Evolutionary conservation across 2,888 invertebrate species (phyloP).

Genomic region (Leptopilina myrica): DNA sequence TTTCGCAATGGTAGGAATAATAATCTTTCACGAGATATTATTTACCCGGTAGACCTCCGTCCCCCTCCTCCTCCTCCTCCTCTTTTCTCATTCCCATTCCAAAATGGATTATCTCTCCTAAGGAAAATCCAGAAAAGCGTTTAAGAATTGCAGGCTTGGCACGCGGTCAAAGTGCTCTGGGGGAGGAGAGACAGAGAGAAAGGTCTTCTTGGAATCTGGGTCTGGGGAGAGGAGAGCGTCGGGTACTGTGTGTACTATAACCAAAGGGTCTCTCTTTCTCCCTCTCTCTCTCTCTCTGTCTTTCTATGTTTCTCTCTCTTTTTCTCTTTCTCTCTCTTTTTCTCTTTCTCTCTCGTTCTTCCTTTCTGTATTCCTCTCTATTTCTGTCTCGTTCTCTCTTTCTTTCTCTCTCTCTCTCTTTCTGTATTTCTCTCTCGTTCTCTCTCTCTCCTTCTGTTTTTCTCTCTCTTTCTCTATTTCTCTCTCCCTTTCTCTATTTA

Average conservation of each 20-base stretch:
- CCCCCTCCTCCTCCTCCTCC: not conserved
- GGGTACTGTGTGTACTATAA: not conserved
- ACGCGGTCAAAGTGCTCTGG: slow-evolving; percentile 51
- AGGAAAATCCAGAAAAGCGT: slow-evolving; percentile 32
- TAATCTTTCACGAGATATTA: slow-evolving; percentile 7
- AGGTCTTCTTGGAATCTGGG: slow-evolving; percentile 50
- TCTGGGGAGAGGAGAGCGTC: slow-evolving; percentile 30
- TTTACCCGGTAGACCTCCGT: not conserved
- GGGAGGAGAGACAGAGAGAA: not conserved
- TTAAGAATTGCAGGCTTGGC: slow-evolving; percentile 48
- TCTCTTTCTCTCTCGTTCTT: too few species aligned
- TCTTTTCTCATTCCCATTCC: not conserved
- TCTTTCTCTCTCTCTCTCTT: too few species aligned
- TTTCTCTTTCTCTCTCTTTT: too few species aligned
- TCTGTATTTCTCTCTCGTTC: too few species aligned
- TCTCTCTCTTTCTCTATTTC: too few species aligned
- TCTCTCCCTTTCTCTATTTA: too few species aligned
- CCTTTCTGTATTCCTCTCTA: too few species aligned
- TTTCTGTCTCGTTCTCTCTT: too few species aligned
- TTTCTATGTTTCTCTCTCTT: too few species aligned
- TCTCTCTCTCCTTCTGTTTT: too few species aligned
- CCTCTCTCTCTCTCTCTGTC: too few species aligned
- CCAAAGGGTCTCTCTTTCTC: not conserved
- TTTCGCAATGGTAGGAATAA: not conserved
- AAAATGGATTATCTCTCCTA: slow-evolving; percentile 26